These are phyloP conservation scores for Meriones unguiculatus DNA, from an alignment of 2,113 vertebrate species.

Conservation along the genomic window DNA sequence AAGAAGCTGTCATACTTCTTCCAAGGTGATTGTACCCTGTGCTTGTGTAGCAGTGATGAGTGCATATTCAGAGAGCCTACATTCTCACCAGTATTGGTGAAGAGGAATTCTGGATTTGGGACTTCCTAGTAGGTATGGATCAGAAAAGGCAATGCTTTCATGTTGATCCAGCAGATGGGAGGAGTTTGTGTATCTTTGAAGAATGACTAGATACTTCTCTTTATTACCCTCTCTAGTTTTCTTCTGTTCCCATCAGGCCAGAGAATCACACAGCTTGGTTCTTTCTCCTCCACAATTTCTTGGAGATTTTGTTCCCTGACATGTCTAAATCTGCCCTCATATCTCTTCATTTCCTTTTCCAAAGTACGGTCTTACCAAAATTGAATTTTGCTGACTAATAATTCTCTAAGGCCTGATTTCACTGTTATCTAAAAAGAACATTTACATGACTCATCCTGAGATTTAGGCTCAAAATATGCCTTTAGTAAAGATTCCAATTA, in stretches of 20 bases:
- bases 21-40: not conserved
- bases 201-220: not conserved
- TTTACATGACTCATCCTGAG: conserved; percentile 54
- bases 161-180: not conserved
- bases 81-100: not conserved
- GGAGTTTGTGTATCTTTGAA: not conserved
- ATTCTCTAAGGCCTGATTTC: conserved; percentile 49
- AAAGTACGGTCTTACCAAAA: conserved; percentile 15
- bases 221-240: not conserved
- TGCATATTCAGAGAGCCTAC: not conserved
- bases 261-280: not conserved
- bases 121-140: accelerated
- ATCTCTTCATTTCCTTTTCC: conserved; percentile 45
- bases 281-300: not conserved
- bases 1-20: not conserved
- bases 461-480: not conserved
- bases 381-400: conserved; percentile 63
- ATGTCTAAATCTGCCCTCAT: not conserved
- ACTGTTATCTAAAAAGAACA: conserved; percentile 54
- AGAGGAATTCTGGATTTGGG: not conserved
- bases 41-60: no score
- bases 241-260: accelerated
- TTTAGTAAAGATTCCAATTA: not conserved
- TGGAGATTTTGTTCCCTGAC: not conserved
- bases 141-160: not conserved